Base-by-base conservation (phyloP, 2,113 vertebrate species). In the Anoura caudifer region DNA sequence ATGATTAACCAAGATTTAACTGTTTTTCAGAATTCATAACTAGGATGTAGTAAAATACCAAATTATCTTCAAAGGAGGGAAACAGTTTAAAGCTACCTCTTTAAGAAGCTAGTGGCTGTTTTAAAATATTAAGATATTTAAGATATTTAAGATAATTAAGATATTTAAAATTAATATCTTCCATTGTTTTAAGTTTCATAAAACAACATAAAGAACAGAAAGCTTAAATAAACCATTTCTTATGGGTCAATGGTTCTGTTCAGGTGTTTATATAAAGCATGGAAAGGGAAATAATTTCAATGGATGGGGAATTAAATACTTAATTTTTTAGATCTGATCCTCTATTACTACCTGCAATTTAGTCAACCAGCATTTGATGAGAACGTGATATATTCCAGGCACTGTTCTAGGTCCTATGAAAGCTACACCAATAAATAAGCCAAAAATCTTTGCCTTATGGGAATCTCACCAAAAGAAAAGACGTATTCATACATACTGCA, bases 1-100 rank as follows among this genome's bases (percentile, higher is more conserved):
- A 96, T 63, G 72, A 90, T 59, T 84, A 72, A 79, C 54, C 47
- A 38, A 93, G 67, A 94, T 91, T 94, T 94, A 69, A 96, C 69
- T 82, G 84, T 76, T 82, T 95, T 69, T 65, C 31, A 77, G 76
- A 94, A 91, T 72, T 54, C 50, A 38, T 52, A 96, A 94, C 45
- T 94, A 92, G 95, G 69, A 65, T 86, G 67, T 20, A 88, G 85
- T 96, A 83, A 96, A 96, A 96, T 88, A 65, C 43, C 67, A 90
- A 81, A 80, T 47, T 92, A 59, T 92, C 70, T 94, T 94, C 70
- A 85, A 54, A 77, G n/a, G 20, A 11, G 31, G 41, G 26, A 91
- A 56, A 85, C 26, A 83, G 80, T 89, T 90, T 84, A 79, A 95
- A 76, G 45, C 9, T 28, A 24, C 67, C 73, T 95, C 67, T 95